These are phyloP conservation scores for Vombatus ursinus DNA, from an alignment of 2,113 vertebrate genomes.

Conservation along the genomic window DNA sequence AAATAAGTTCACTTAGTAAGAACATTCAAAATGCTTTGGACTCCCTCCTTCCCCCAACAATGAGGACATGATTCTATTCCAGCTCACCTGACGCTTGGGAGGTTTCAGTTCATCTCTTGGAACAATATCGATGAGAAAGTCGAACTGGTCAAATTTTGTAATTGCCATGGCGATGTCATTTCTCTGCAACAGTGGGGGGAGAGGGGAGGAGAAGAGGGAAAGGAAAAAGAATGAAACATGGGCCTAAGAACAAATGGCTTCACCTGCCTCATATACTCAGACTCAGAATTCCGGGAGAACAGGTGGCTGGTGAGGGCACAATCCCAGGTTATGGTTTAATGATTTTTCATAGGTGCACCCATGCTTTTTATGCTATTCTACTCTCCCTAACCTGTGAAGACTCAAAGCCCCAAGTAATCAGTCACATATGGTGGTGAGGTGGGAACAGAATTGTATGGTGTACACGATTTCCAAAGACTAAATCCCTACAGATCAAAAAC, in stretches of 20 bases:
- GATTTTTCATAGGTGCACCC: background rate
- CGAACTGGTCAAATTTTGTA: constrained; percentile 99
- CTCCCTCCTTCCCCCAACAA: background rate
- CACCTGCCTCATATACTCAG: constrained; percentile 21
- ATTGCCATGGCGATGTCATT: constrained; percentile 99
- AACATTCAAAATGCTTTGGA: background rate
- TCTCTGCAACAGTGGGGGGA: constrained; percentile 85
- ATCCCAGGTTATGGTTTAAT: background rate
- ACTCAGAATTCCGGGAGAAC: background rate
- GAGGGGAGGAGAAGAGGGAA: background rate
- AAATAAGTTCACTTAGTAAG: background rate
- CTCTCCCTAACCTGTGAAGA: background rate
- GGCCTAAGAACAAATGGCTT: constrained; percentile 37
- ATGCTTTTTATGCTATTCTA: background rate
- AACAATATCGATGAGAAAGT: constrained; percentile 99
- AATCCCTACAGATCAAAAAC: background rate
- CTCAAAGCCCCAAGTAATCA: background rate
- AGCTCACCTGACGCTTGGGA: constrained; percentile 95
- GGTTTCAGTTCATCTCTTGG: constrained; percentile 98
- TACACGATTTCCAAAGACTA: background rate
- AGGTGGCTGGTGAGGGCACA: background rate
- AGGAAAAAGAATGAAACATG: constrained; percentile 61
- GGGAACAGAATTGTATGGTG: background rate
- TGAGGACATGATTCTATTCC: background rate
- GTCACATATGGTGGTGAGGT: background rate